Percentiles rank a stretch among this genome's conserved stretches.
phyloP scores from a whole-genome alignment of 2,888 invertebrate genomes.

The Lasioglossum zephyrum region DNA sequence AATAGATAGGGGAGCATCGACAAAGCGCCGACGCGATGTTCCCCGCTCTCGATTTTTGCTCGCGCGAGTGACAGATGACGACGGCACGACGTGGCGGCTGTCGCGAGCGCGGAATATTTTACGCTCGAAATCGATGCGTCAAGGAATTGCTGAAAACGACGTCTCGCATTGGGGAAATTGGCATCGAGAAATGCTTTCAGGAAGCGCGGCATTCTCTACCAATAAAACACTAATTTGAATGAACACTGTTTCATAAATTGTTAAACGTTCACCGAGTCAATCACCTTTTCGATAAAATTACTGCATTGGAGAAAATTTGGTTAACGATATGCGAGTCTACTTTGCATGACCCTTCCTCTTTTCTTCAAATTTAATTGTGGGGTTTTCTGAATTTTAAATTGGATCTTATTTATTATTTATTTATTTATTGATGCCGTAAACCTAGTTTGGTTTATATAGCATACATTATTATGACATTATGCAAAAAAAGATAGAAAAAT shows the following conservation, averaged over 20 bases:
- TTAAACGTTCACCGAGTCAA: too few species aligned
- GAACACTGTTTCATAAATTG: not conserved
- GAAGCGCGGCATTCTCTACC: not conserved
- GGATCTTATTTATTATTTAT: too few species aligned
- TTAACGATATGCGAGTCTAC: too few species aligned
- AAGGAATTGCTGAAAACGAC: not conserved
- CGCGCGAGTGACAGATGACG: not conserved
- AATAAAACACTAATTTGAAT: not conserved
- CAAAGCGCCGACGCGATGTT: constrained; percentile 13
- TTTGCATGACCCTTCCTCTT: too few species aligned
- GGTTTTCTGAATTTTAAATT: too few species aligned
- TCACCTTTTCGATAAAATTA: too few species aligned
- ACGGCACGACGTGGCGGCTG: not conserved
- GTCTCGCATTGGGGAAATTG: not conserved
- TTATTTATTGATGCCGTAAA: too few species aligned
- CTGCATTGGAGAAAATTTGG: too few species aligned
- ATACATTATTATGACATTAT: too few species aligned
- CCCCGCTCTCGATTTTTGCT: not conserved
- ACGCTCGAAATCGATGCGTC: not conserved
- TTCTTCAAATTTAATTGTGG: too few species aligned
- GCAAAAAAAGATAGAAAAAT: too few species aligned
- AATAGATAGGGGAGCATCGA: constrained; percentile 27
- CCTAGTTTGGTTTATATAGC: too few species aligned
- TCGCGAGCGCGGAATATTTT: not conserved
- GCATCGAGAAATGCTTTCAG: not conserved